phyloP scores from a whole-genome alignment of 53 echinoderm and acorn worm species.

The Patiria pectinifera region DNA sequence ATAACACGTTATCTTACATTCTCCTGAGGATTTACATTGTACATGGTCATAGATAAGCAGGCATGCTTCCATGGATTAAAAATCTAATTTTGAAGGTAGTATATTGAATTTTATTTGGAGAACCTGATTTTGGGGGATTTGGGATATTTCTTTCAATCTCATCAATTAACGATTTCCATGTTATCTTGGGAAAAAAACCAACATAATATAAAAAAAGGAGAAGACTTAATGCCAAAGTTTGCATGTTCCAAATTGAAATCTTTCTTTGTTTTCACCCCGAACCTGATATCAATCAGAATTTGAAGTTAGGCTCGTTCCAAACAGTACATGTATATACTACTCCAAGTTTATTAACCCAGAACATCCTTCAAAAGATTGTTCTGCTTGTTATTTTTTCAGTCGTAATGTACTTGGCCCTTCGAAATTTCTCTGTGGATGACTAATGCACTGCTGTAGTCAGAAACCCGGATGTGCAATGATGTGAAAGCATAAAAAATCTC shows the following conservation, averaged over 20 bases:
- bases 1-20: too few relatives aligned
- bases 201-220: too few relatives aligned
- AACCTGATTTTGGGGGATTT: too few relatives aligned
- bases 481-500: background rate
- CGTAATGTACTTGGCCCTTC: background rate
- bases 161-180: too few relatives aligned
- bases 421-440: background rate
- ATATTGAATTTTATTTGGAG: too few relatives aligned
- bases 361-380: background rate
- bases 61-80: too few relatives aligned
- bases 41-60: too few relatives aligned
- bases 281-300: background rate
- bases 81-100: too few relatives aligned
- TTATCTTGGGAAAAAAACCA: too few relatives aligned
- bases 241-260: background rate
- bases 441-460: background rate
- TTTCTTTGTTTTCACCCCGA: background rate
- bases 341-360: background rate
- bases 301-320: background rate
- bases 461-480: background rate
- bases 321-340: background rate
- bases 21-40: too few relatives aligned
- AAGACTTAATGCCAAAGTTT: background rate
- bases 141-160: too few relatives aligned
- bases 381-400: background rate